Conservation (phyloP, 2,888 invertebrate genomes). For the Drosophila kanekoi region DNA sequence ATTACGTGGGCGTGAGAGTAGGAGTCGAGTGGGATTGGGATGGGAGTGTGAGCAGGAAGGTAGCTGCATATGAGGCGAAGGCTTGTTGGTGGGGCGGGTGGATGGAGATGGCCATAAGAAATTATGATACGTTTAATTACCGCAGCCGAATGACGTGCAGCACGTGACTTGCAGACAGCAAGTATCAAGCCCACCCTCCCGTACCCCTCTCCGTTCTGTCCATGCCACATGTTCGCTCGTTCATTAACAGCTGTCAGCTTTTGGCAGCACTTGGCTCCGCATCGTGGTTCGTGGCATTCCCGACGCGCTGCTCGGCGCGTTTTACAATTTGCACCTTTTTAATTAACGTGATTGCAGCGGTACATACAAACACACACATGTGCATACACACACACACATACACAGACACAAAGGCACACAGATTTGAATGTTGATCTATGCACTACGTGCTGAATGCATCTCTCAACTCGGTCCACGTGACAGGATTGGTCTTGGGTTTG, state of each 20-base stretch:
- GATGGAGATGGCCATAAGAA: constrained; percentile 53
- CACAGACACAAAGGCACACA: constrained; percentile 5
- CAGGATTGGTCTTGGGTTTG: constrained; percentile 20
- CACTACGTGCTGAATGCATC: constrained; percentile 80
- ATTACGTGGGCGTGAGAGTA: constrained; percentile 31
- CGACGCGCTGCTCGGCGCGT: constrained; percentile 66
- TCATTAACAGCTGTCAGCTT: constrained; percentile 83
- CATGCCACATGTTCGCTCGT: constrained; percentile 64
- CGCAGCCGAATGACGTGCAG: constrained; percentile 63
- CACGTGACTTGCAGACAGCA: constrained; percentile 68
- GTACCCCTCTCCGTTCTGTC: not conserved
- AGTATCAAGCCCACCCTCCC: not conserved
- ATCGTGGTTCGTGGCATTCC: constrained; percentile 60
- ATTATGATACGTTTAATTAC: constrained; percentile 79
- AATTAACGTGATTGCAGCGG: constrained; percentile 83
- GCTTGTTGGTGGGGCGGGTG: constrained; percentile 1
- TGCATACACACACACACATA: constrained; percentile 18
- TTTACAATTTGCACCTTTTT: constrained; percentile 84
- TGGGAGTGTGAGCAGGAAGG: not conserved
- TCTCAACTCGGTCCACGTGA: constrained; percentile 48
- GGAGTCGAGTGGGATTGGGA: not conserved
- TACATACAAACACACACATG: constrained; percentile 37
- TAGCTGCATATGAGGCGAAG: constrained; percentile 25
- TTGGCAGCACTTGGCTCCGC: constrained; percentile 75
- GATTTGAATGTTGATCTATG: constrained; percentile 75